Percentiles rank a stretch among this genome's conserved stretches.
Evolutionary conservation across 2,113 vertebrate genomes (phyloP).

Genomic region (Tetrax tetrax): DNA sequence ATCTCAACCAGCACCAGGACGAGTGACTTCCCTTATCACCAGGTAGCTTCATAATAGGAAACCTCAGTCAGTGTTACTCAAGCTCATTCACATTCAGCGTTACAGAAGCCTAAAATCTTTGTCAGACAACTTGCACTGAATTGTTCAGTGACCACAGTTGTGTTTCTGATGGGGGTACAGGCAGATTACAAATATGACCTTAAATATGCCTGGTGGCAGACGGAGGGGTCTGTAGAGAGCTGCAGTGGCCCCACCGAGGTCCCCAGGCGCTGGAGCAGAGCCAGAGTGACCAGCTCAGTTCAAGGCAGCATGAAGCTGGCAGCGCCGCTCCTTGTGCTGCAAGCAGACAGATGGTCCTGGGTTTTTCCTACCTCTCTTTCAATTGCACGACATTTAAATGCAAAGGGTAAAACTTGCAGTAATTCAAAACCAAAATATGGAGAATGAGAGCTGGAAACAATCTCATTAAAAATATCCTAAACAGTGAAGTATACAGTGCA

Average conservation of each 20-base stretch:
- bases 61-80: not conserved
- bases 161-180: not conserved
- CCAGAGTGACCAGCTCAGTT: not conserved
- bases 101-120: not conserved
- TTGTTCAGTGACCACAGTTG: not conserved
- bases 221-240: not conserved
- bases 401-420: not conserved
- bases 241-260: not conserved
- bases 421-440: not conserved
- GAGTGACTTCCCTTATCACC: not conserved
- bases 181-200: not conserved
- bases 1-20: too few species aligned
- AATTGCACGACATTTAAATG: not conserved
- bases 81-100: not conserved
- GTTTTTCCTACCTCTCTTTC: not conserved
- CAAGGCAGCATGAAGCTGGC: not conserved
- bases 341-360: not conserved
- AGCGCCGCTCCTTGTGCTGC: rapidly evolving
- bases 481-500: not conserved
- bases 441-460: not conserved
- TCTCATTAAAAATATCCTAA: not conserved
- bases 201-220: not conserved
- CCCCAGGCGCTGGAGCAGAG: not conserved
- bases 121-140: not conserved
- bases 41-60: not conserved